Conservation (phyloP, 2,797 vertebrate genomes). For the Onychomys leucogaster region DNA sequence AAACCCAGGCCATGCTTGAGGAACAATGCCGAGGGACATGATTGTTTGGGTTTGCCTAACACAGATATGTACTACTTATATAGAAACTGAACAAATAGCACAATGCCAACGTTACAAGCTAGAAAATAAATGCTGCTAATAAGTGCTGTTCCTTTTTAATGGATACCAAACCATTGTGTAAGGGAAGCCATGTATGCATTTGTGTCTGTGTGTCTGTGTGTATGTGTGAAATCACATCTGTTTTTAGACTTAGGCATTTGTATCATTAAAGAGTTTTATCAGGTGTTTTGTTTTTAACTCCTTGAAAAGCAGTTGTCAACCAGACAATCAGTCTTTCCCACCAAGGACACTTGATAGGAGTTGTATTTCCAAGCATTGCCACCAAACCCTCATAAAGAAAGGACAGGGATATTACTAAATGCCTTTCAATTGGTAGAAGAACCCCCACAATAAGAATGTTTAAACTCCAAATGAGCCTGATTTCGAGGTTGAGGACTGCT, state of each 20-base stretch:
- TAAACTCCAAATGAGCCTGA: background rate
- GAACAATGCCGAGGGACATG: slow-evolving; percentile 37
- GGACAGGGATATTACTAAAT: background rate
- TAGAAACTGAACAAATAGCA: background rate
- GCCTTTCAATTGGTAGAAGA: background rate
- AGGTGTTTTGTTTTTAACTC: background rate
- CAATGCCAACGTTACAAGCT: background rate
- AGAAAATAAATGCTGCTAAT: background rate
- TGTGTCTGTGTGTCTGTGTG: background rate
- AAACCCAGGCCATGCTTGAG: slow-evolving; percentile 35
- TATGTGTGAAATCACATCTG: background rate
- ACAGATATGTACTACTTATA: background rate
- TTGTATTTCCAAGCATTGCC: background rate
- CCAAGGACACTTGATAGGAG: background rate
- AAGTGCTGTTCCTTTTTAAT: background rate
- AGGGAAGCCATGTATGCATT: background rate
- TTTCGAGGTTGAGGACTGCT: background rate
- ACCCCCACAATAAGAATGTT: background rate
- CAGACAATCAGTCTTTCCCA: background rate
- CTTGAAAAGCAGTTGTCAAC: background rate
- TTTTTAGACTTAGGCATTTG: background rate
- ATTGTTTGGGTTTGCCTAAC: background rate
- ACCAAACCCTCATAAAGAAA: background rate
- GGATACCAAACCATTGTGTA: background rate
- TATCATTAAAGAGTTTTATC: background rate